A percentile compares a stretch with the other conserved stretches of the same genome.
Conservation (phyloP, 2,113 vertebrate species). For the Thermophis baileyi region DNA sequence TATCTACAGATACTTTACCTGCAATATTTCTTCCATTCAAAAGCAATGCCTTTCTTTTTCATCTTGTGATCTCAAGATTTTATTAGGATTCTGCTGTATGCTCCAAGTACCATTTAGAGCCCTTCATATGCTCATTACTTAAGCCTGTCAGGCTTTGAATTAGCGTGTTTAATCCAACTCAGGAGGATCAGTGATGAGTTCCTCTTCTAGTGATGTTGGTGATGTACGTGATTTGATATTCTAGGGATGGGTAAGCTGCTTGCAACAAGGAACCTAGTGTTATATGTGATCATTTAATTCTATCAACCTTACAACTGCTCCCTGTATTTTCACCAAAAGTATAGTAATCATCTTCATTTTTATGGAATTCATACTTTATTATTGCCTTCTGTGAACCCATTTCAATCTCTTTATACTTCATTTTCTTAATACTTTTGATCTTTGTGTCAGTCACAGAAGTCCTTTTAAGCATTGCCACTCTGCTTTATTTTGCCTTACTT, state of each 20-base stretch:
- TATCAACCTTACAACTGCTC: not conserved
- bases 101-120: not conserved
- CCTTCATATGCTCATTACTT: not conserved
- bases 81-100: not conserved
- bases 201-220: not conserved
- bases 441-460: not conserved
- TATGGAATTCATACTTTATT: not conserved
- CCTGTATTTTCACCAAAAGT: not conserved
- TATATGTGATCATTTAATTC: not conserved
- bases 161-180: not conserved
- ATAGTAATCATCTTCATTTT: not conserved
- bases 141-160: not conserved
- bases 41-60: not conserved
- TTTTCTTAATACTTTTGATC: not conserved
- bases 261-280: not conserved
- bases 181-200: not conserved
- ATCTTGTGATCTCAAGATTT: not conserved
- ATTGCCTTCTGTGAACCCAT: not conserved
- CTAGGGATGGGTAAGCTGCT: not conserved
- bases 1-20: not conserved
- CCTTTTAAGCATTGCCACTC: not conserved
- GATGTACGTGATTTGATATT: not conserved
- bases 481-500: not conserved
- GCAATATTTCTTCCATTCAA: not conserved
- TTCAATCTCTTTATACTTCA: not conserved